Base-by-base conservation (phyloP, 2,888 invertebrate species). In the Lacanobia oleracea region DNA sequence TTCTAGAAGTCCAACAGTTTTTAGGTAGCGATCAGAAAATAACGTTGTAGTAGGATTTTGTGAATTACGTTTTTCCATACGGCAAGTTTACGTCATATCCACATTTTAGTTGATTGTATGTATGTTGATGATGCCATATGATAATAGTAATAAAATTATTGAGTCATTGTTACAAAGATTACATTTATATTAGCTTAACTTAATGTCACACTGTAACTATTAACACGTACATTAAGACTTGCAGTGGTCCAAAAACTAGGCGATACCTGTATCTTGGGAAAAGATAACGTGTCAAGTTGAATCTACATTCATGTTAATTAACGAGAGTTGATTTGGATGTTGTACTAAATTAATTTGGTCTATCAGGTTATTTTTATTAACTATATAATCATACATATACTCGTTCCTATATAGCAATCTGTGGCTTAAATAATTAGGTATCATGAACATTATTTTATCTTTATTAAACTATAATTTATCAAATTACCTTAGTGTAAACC, bases 81-180 rank as follows among this genome's bases (percentile, higher is more conserved):
- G 2, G 4, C 7, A n/a, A 4, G 6, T 12, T 21, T 12, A 59
- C n/a, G 8, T 57, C 4, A 10, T 21, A 27, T 1, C 1, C 6
- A 10, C 0, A 33, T 60, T 21, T 43, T 3, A 9, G 21, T 21
- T 12, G 33, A 43, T 37, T 12, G 5, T 21, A 16, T 12, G 5
- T 21, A 16, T 3, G n/a, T 61, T 23, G 37, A 18, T 74, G 27
- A 74, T 21, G 64, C 21, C 18, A 74, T 74, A 21, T n/a, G n/a
- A n/a, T n/a, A n/a, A n/a, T n/a, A n/a, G n/a, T n/a, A n/a, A n/a
- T n/a, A n/a, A n/a, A n/a, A n/a, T n/a, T n/a, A n/a, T n/a, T n/a
- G n/a, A n/a, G n/a, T n/a, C n/a, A n/a, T n/a, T n/a, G n/a, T n/a
- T n/a, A n/a, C n/a, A n/a, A n/a, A n/a, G n/a, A n/a, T n/a, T n/a